phyloP scores from a whole-genome alignment of 2,797 vertebrate species.

The Xiphorhynchus erythropygius region DNA sequence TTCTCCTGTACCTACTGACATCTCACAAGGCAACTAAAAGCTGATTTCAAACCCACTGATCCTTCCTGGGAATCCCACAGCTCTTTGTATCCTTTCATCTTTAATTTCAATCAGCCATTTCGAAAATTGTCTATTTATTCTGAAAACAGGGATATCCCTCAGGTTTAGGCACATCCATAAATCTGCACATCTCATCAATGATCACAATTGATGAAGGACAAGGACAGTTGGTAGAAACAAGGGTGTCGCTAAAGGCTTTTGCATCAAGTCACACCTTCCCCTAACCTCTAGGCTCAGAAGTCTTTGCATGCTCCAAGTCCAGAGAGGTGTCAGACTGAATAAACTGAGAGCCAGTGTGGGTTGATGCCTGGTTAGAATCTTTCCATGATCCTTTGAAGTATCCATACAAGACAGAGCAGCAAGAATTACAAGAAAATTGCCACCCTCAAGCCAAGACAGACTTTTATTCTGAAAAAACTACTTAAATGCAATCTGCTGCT shows the following conservation, averaged over 20 bases:
- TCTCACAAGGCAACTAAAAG: background rate
- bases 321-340: background rate
- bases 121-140: background rate
- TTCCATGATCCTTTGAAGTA: background rate
- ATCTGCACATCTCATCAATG: background rate
- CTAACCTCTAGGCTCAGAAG: background rate
- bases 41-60: background rate
- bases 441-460: background rate
- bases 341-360: background rate
- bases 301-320: background rate
- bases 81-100: background rate
- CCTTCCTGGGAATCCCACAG: background rate
- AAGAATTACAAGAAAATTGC: conserved; percentile 10
- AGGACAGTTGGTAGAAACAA: background rate
- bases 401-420: background rate
- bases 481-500: conserved; percentile 29
- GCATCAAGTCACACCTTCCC: background rate
- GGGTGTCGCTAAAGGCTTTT: background rate
- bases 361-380: background rate
- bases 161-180: background rate
- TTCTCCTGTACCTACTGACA: background rate
- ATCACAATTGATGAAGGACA: background rate
- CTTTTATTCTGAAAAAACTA: conserved; percentile 37
- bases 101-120: background rate
- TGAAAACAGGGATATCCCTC: background rate